These are phyloP conservation scores for Polypedilum pembai DNA, from an alignment of 1,140 invertebrate genomes.

Conservation along the genomic window DNA sequence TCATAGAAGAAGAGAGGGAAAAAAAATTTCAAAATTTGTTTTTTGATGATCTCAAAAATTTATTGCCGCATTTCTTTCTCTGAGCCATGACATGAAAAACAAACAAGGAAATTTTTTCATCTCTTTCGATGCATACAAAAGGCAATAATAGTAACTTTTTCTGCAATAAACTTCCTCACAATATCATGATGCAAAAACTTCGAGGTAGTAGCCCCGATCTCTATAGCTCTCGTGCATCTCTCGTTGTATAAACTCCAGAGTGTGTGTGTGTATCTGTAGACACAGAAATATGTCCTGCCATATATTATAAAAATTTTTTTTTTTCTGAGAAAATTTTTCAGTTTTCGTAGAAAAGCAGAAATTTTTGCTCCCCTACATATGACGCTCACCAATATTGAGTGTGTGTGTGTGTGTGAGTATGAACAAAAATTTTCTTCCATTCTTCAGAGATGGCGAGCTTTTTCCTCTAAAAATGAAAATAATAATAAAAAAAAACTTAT, in stretches of 20 bases:
- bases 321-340: conserved; percentile 12
- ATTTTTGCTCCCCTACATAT: background rate
- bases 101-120: background rate
- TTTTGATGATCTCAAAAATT: conserved; percentile 8
- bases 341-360: background rate
- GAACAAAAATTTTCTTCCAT: background rate
- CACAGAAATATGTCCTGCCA: conserved; percentile 8
- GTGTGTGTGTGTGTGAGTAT: background rate
- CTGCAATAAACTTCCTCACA: conserved; percentile 24
- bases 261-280: background rate
- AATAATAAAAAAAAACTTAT: background rate
- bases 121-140: background rate
- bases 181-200: conserved; percentile 12
- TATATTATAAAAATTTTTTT: conserved; percentile 2
- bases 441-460: conserved; percentile 13
- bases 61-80: background rate
- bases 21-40: background rate
- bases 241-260: background rate
- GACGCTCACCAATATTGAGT: background rate
- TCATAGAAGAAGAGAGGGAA: background rate
- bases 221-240: too few species aligned
- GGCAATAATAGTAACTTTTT: conserved; percentile 11
- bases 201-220: background rate
- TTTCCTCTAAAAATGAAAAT: background rate
- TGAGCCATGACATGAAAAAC: background rate